Evolutionary conservation across 2,888 invertebrate genomes (phyloP), one percentile per base, ranked within the genome.

Genomic region (Erebia palarica): DNA sequence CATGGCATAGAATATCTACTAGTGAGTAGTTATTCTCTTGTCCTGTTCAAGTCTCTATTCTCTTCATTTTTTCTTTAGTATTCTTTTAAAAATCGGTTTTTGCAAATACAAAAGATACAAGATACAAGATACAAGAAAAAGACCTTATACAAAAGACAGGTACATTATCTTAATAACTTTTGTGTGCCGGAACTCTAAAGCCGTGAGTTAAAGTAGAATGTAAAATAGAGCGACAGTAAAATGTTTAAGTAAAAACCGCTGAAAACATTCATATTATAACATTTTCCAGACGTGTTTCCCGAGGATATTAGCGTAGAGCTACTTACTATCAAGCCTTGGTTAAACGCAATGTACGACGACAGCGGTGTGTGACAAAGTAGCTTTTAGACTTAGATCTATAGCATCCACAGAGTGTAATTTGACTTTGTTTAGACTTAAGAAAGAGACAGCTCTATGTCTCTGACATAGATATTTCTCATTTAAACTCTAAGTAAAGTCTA

Each of bases 221-320:
- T 18, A 47, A 47, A 47, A 47, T 49, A 47, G 13, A 63, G 63
- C 63, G 63, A 63, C 63, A 49, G 49, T 63, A 63, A 63, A 63
- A 49, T 63, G 49, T 21, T 63, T 49, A 63, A 49, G 49, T 49
- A 63, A 49, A 58, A 63, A 63, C 63, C 49, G 63, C 21, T 63
- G 63, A 63, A 63, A 63, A 63, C 63, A 49, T 63, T 63, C 63
- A 63, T 63, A 63, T 63, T 27, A 59, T 59, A 21, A 49, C 49
- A 63, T 63, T 63, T 63, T 63, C 49, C 47, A 47, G 63, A 63
- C 63, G 63, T 63, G 63, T 63, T 63, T 49, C 9, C 49, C 49
- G 63, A 63, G 49, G 63, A 63, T 49, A 63, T 60, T 60, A 49
- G 49, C 21, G 63, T 21, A 10, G 49, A 63, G 49, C 47, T 63